phyloP scores from a whole-genome alignment of 1,140 invertebrate genomes.

The Gonatopus flavifemur region DNA sequence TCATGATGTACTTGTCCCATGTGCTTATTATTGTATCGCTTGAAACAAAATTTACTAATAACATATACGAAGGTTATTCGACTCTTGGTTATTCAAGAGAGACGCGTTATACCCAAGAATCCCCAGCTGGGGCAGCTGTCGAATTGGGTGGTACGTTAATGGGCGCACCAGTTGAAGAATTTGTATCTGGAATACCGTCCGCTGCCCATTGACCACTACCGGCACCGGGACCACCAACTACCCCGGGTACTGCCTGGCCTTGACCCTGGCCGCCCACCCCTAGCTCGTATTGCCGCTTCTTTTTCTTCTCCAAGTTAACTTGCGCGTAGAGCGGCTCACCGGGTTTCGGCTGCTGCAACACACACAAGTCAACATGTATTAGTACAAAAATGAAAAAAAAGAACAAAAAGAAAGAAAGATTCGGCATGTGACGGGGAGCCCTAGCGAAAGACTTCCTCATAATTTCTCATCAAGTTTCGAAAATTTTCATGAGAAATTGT shows the following conservation, averaged over 20 bases:
- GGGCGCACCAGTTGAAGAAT: slow-evolving; percentile 30
- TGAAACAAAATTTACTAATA: too few species aligned
- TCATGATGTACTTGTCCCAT: too few species aligned
- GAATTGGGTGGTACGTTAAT: slow-evolving; percentile 51
- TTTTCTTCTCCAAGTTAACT: slow-evolving; percentile 79
- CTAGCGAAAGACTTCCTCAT: too few species aligned
- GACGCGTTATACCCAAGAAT: slow-evolving; percentile 61
- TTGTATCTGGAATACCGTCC: too few species aligned
- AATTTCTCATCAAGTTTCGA: too few species aligned
- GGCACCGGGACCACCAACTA: slow-evolving; percentile 23
- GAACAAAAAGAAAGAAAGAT: too few species aligned
- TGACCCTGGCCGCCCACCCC: slow-evolving; percentile 49
- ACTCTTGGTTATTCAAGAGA: too few species aligned
- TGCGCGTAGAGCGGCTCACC: slow-evolving; percentile 78
- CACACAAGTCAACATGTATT: slow-evolving; percentile 55
- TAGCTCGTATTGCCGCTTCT: slow-evolving; percentile 65
- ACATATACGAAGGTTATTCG: too few species aligned
- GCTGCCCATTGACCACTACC: slow-evolving; percentile 37
- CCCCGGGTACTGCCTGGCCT: slow-evolving; percentile 32
- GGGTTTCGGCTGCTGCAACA: slow-evolving; percentile 64
- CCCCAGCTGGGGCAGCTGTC: slow-evolving; percentile 57
- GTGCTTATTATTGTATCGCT: too few species aligned
- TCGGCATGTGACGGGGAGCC: too few species aligned
- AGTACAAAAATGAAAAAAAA: too few species aligned
- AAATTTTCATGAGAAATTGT: too few species aligned